phyloP scores from a whole-genome alignment of 2,888 invertebrate species.

The Apodemia hepburni region DNA sequence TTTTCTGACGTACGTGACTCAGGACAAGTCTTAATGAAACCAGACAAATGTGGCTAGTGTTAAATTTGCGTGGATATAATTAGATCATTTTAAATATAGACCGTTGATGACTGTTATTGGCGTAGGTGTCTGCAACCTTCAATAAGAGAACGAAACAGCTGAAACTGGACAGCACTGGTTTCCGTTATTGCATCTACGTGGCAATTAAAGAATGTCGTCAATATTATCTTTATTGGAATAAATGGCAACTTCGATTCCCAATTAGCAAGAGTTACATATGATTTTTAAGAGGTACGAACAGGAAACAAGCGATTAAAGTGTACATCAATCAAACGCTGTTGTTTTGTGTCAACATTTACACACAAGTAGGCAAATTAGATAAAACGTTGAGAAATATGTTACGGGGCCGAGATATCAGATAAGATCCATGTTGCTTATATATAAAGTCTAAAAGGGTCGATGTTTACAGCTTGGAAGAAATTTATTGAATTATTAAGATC shows the following conservation, averaged over 20 bases:
- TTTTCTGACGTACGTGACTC: conserved; percentile 28
- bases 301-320: conserved; percentile 43
- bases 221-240: conserved; percentile 44
- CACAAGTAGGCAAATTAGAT: conserved; percentile 63
- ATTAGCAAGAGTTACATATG: conserved; percentile 37
- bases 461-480: conserved; percentile 17
- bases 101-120: conserved; percentile 50
- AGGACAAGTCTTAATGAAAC: conserved; percentile 25
- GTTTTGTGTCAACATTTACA: conserved; percentile 48
- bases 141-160: conserved; percentile 50
- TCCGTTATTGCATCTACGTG: conserved; percentile 42
- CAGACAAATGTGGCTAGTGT: conserved; percentile 50
- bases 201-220: conserved; percentile 47
- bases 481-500: conserved; percentile 36
- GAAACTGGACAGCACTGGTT: conserved; percentile 48
- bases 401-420: conserved; percentile 40
- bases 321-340: conserved; percentile 37
- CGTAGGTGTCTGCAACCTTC: conserved; percentile 65
- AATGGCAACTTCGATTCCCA: conserved; percentile 40
- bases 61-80: conserved; percentile 56
- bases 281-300: conserved; percentile 23
- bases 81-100: conserved; percentile 62
- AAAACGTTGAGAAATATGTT: conserved; percentile 48
- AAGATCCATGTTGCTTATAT: conserved; percentile 24
- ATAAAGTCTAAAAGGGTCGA: conserved; percentile 27